phyloP scores from a whole-genome alignment of 2,797 vertebrate species.

The Crenichthys baileyi region DNA sequence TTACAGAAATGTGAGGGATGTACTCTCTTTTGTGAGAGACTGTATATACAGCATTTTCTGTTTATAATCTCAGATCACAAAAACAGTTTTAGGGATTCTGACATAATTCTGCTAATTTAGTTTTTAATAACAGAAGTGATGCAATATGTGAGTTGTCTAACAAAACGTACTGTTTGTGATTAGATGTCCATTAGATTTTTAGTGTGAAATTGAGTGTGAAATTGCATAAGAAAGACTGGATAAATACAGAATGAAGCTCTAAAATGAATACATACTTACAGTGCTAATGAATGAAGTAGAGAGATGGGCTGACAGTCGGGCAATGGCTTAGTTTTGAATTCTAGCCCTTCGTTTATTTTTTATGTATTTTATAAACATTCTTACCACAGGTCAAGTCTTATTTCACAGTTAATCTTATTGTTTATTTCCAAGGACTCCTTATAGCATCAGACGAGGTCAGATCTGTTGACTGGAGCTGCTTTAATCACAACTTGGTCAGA shows the following conservation, averaged over 20 bases:
- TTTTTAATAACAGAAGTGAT: not conserved
- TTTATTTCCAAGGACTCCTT: not conserved
- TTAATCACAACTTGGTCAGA: not conserved
- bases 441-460: not conserved
- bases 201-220: not conserved
- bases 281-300: not conserved
- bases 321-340: not conserved
- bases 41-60: not conserved
- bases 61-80: not conserved
- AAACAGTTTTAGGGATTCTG: not conserved
- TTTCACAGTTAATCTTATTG: not conserved
- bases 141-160: not conserved
- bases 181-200: not conserved
- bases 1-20: too few relatives aligned
- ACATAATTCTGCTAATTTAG: not conserved
- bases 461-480: not conserved
- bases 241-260: not conserved
- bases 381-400: not conserved
- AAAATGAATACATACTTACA: not conserved
- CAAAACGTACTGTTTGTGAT: not conserved
- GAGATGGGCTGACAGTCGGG: not conserved
- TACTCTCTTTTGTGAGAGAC: too few relatives aligned
- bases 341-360: too few relatives aligned
- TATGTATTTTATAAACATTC: not conserved
- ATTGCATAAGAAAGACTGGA: not conserved